phyloP scores from a whole-genome alignment of 1,140 invertebrate genomes.

The Drosophila pandora region DNA sequence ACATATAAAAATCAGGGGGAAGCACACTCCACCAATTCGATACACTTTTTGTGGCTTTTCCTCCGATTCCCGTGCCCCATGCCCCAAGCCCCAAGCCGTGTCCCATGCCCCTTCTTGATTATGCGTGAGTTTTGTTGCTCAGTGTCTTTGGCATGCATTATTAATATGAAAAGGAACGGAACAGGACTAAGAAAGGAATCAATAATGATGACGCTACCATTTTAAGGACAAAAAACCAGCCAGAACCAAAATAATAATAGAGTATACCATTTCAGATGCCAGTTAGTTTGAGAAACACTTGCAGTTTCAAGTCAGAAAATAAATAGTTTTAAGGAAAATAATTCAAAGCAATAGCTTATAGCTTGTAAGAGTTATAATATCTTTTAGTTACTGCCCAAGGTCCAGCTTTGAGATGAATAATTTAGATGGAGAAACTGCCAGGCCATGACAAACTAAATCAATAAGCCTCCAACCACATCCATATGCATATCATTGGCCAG shows the following conservation, averaged over 20 bases:
- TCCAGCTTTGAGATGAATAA: too few species aligned
- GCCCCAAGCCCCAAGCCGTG: slow-evolving; percentile 3
- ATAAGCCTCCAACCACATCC: too few species aligned
- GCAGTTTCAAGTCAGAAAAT: too few species aligned
- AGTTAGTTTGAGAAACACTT: too few species aligned
- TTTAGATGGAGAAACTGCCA: too few species aligned
- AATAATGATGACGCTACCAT: slow-evolving; percentile 47
- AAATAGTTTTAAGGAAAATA: too few species aligned
- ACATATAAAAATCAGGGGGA: slow-evolving; percentile 28
- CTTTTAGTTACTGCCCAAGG: too few species aligned
- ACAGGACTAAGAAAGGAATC: slow-evolving; percentile 33
- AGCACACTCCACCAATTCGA: slow-evolving; percentile 56
- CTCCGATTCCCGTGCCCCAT: background rate
- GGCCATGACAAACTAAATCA: too few species aligned
- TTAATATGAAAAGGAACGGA: slow-evolving; percentile 50
- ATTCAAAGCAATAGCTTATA: too few species aligned
- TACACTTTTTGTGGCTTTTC: slow-evolving; percentile 25
- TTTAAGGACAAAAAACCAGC: slow-evolving; percentile 7
- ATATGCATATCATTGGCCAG: too few species aligned
- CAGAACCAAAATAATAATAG: background rate
- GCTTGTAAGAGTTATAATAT: too few species aligned
- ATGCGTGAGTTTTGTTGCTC: slow-evolving; percentile 59
- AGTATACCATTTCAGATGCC: too few species aligned
- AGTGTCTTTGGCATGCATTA: slow-evolving; percentile 54
- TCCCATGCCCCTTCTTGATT: slow-evolving; percentile 26